Evolutionary conservation across 2,113 vertebrate genomes (phyloP).

Genomic region (Lagopus muta): DNA sequence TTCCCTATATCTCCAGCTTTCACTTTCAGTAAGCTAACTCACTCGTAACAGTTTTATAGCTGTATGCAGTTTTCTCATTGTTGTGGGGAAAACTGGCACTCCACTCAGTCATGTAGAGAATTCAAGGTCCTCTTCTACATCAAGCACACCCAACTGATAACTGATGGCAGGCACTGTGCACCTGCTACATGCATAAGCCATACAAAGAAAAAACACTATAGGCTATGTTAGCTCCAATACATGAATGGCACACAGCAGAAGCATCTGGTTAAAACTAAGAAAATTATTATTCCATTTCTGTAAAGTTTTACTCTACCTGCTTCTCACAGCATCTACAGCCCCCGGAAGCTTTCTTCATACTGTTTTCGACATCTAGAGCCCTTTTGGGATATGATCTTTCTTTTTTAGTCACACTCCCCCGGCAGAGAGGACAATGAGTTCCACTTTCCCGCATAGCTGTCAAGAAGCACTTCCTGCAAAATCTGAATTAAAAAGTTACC

Average conservation of each 20-base stretch:
- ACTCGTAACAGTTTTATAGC: background rate
- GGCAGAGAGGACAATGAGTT: conserved; percentile 84
- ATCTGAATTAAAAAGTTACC: conserved; percentile 76
- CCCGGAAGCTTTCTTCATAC: conserved; percentile 80
- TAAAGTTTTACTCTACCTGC: conserved; percentile 78
- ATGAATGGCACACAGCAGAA: background rate
- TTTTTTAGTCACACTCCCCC: conserved; percentile 79
- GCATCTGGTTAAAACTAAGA: background rate
- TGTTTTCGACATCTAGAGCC: conserved; percentile 81
- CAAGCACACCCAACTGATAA: background rate
- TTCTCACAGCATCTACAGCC: conserved; percentile 84
- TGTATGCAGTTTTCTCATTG: background rate
- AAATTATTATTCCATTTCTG: background rate
- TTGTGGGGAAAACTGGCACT: background rate
- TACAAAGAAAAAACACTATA: background rate
- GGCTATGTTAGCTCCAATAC: background rate
- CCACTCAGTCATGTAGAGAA: background rate
- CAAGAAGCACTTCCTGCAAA: conserved; percentile 86
- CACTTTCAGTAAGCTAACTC: background rate
- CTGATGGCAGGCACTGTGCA: background rate
- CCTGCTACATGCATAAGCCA: background rate
- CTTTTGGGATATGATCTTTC: conserved; percentile 80
- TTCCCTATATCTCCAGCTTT: background rate
- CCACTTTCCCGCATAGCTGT: conserved; percentile 82
- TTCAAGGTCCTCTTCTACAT: background rate